These are phyloP conservation scores for Puffinus mauretanicus DNA, from an alignment of 2,113 vertebrate genomes.

Conservation along the genomic window DNA sequence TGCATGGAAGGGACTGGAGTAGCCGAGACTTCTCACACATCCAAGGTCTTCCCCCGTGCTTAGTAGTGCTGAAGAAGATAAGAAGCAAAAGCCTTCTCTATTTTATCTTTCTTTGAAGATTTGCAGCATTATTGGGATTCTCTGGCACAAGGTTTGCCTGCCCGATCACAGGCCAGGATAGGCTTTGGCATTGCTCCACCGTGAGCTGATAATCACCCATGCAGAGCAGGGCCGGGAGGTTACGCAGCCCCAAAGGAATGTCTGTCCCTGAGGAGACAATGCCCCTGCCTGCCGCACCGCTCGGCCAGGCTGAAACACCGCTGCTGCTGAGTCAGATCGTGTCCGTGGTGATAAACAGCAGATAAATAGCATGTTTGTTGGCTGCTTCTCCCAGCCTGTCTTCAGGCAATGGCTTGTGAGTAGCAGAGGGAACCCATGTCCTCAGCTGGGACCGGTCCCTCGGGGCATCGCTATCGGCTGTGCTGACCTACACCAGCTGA, in stretches of 20 bases:
- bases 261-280: background rate
- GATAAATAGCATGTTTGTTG: background rate
- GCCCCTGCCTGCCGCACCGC: background rate
- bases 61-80: constrained; percentile 38
- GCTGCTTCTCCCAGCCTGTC: background rate
- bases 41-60: background rate
- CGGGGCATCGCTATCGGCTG: fast-evolving
- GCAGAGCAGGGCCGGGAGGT: background rate
- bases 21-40: background rate
- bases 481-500: background rate
- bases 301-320: background rate
- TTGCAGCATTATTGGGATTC: constrained; percentile 41
- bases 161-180: background rate
- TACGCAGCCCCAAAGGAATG: background rate
- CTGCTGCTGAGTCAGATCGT: background rate
- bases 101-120: constrained; percentile 45
- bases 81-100: constrained; percentile 1
- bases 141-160: constrained; percentile 35
- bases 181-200: background rate
- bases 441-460: background rate
- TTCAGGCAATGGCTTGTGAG: background rate
- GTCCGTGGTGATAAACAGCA: fast-evolving
- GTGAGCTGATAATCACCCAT: background rate
- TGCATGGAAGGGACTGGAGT: background rate
- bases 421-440: background rate